Base-by-base conservation (phyloP, 2,797 vertebrate genomes). In the Acomys russatus region DNA sequence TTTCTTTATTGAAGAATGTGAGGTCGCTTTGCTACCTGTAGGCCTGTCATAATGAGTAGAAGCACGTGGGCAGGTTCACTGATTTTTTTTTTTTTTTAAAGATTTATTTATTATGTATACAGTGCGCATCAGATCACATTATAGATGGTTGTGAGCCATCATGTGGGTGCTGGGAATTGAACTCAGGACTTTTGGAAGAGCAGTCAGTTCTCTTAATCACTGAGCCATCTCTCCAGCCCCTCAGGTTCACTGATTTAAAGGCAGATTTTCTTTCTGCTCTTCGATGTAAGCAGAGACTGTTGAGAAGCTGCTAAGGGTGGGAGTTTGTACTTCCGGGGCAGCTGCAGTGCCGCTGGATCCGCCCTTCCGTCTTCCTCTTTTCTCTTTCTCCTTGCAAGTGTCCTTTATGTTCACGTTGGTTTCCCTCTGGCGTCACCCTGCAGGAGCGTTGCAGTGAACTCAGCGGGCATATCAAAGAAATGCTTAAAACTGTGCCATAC, bases 21-120 rank as follows among this genome's bases (percentile, higher is more conserved):
- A 96, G 86, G 76, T 9, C 14, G 49, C 56, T 88, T 28, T 91
- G n/a, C 25, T 33, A 54, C 33, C 44, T 87, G 1, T 90, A 49
- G 66, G 85, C 17, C 30, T 68, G 49, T 86, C 83, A 93, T 66
- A 90, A 61, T 94, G 88, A 92, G 90, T 93, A 54, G 76, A 85
- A 94, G 79, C 20, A 68, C 91, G 91, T 76, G 76, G 88, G 91
- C 6, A 88, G 56, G 6, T 94, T 90, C 35, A 77, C 78, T 92
- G 49, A 68, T 66, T 94, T 35, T 44, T 44, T 44, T 44, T 44
- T n/a, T n/a, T 44, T 44, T 44, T 44, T 44, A 44, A n/a, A 44
- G 44, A 44, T 44, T 44, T 44, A 44, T 44, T 44, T 44, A 44
- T 44, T 44, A 44, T 44, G 44, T 44, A 44, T 44, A 44, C 44